Base-by-base conservation (phyloP, 2,888 invertebrate genomes). In the Octonoba sinensis region DNA sequence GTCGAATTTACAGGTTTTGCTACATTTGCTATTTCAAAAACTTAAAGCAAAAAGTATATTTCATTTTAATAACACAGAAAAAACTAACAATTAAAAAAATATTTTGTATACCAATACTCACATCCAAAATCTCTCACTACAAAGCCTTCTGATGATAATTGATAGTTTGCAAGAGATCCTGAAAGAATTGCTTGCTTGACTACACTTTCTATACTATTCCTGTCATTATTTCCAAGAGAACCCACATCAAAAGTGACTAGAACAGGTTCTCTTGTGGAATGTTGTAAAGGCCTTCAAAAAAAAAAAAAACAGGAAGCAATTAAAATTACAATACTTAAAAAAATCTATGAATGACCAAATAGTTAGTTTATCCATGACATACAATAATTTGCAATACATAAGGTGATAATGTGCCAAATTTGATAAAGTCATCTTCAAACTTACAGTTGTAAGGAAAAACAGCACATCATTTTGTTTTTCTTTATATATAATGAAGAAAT, bases 161-260 rank as follows among this genome's bases (percentile, higher is more conserved):
- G 88, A 71, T 91, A 89, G 8, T 87, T 87, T 46, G 92, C 87
- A 24, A 87, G 93, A 87, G 57, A 90, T 87, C 84, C 92, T 46
- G 89, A 88, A 46, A 88, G 88, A 83, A 94, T 91, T 86, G 92
- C 91, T n/a, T 91, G 88, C 66, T 90, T 89, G 4, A 94, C 88
- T 1, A 90, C 88, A 3, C 90, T 87, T 36, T 88, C 89, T 69
- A 92, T 90, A 51, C 89, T 88, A 11, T 90, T 87, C 15, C 91
- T 91, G 84, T 92, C 90, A 67, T 91, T 90, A 86, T 90, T 91
- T 16, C 91, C 91, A 12, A 89, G 89, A 0, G 93, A 92, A 12
- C 92, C 91, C 71, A 94, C 89, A 87, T 94, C 94, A 83, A 93
- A 88, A 0, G 93, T 93, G 24, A 93, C 93, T 83, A 87, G 83